Conservation (phyloP, 2,888 invertebrate species). For the Xanthorhoe spadicearia region DNA sequence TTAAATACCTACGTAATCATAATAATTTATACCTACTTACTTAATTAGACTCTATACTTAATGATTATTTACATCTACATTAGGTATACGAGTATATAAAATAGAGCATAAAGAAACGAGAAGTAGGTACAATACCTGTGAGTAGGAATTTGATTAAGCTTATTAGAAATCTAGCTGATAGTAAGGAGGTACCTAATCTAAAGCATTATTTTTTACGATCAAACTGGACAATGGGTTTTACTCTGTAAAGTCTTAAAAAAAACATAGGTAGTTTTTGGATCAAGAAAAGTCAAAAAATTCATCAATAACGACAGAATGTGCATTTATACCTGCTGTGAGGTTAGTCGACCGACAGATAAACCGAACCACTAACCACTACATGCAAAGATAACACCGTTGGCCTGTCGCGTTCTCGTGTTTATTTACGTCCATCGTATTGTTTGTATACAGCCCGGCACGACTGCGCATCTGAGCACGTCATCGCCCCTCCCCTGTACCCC, state of each 20-base stretch:
- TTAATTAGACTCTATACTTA: too few relatives aligned
- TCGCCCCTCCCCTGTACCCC: constrained; percentile 65
- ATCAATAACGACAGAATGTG: not conserved
- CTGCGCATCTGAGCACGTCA: constrained; percentile 83
- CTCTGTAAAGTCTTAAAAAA: not conserved
- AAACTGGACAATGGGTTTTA: not conserved
- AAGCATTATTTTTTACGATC: too few relatives aligned
- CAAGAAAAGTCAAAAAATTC: not conserved
- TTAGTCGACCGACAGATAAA: constrained; percentile 20
- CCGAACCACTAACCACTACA: constrained; percentile 49
- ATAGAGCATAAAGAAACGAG: too few relatives aligned
- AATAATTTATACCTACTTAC: too few relatives aligned
- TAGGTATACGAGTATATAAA: too few relatives aligned
- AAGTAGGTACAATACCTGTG: too few relatives aligned
- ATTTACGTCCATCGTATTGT: constrained; percentile 85
- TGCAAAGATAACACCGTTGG: constrained; percentile 76
- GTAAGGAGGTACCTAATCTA: too few relatives aligned
- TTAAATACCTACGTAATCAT: too few relatives aligned
- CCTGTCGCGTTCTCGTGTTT: constrained; percentile 77
- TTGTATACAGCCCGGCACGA: constrained; percentile 84
- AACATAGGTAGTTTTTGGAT: not conserved
- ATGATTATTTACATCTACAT: too few relatives aligned
- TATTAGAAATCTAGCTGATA: too few relatives aligned
- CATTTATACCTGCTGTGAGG: constrained; percentile 16
- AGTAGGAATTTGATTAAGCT: too few relatives aligned